phyloP scores from a whole-genome alignment of 2,888 invertebrate genomes.

The Plutella xylostella region DNA sequence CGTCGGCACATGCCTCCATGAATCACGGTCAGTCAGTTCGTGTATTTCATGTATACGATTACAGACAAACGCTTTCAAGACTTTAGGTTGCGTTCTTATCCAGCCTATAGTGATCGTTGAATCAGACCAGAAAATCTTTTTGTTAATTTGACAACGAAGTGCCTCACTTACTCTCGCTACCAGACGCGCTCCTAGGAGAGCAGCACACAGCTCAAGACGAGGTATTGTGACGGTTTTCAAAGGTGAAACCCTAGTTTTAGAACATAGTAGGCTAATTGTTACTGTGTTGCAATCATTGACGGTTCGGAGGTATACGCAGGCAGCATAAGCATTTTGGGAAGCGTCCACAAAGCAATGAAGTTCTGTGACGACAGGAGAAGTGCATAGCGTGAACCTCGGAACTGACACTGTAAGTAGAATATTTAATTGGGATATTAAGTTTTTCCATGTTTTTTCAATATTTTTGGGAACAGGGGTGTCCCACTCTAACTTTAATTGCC shows the following conservation, averaged over 20 bases:
- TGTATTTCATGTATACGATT: slow-evolving; percentile 15
- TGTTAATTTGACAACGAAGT: slow-evolving; percentile 10
- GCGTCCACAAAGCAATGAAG: slow-evolving; percentile 13
- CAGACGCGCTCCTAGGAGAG: slow-evolving; percentile 18
- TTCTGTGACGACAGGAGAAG: slow-evolving; percentile 1
- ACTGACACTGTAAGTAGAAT: background rate
- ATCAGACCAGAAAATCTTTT: slow-evolving; percentile 18
- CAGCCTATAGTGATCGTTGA: slow-evolving; percentile 16
- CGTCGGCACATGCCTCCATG: slow-evolving; percentile 14
- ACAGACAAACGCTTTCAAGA: slow-evolving; percentile 16
- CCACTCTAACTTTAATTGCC: slow-evolving; percentile 7
- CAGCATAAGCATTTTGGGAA: slow-evolving; percentile 11
- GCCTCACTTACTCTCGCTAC: slow-evolving; percentile 11
- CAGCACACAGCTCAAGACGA: slow-evolving; percentile 22
- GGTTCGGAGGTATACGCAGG: slow-evolving; percentile 8
- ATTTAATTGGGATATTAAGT: slow-evolving; percentile 1
- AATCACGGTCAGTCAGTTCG: slow-evolving; percentile 6
- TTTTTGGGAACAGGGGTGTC: slow-evolving; percentile 10
- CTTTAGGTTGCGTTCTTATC: slow-evolving; percentile 12
- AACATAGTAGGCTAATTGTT: slow-evolving; percentile 20
- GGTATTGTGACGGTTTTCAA: slow-evolving; percentile 24
- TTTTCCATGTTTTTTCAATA: slow-evolving; percentile 6
- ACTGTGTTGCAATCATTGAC: background rate
- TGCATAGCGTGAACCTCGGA: slow-evolving; percentile 6
- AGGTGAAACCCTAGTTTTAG: slow-evolving; percentile 21